Conservation (phyloP, 23 tunicate species). For the Phallusia fumigata region DNA sequence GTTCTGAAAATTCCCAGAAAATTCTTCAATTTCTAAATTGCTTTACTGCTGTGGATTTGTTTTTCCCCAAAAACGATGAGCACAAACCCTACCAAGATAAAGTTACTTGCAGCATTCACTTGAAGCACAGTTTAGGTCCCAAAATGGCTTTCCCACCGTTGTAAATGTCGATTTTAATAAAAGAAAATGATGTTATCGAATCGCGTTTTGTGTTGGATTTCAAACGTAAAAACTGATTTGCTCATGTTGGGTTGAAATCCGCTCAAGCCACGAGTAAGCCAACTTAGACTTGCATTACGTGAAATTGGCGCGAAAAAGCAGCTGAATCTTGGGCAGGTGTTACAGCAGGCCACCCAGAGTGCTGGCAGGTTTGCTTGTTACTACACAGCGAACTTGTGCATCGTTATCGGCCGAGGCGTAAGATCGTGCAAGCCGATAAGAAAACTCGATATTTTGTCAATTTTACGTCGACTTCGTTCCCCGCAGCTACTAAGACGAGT, state of each 20-base stretch:
- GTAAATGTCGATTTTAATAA: no score
- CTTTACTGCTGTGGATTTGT: no score
- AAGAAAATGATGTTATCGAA: not conserved
- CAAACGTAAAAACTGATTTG: conserved; percentile 4
- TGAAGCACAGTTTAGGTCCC: no score
- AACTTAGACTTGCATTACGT: not conserved
- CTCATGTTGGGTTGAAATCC: not conserved
- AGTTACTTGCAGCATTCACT: no score
- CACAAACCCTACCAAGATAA: no score
- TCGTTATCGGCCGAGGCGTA: not conserved
- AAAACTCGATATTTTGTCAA: conserved; percentile 6
- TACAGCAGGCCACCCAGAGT: not conserved
- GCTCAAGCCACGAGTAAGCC: not conserved
- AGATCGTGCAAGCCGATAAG: not conserved
- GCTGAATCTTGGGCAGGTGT: not conserved
- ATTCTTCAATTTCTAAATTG: no score
- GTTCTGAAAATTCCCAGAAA: no score
- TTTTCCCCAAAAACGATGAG: no score
- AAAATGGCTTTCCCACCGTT: no score
- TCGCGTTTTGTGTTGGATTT: not conserved
- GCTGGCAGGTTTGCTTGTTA: not conserved
- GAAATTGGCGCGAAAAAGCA: not conserved
- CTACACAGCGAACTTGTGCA: not conserved
- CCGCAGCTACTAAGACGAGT: not conserved
- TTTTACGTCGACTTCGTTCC: not conserved